phyloP scores from a whole-genome alignment of 1,140 invertebrate species.

The Neodiprion virginianus region DNA sequence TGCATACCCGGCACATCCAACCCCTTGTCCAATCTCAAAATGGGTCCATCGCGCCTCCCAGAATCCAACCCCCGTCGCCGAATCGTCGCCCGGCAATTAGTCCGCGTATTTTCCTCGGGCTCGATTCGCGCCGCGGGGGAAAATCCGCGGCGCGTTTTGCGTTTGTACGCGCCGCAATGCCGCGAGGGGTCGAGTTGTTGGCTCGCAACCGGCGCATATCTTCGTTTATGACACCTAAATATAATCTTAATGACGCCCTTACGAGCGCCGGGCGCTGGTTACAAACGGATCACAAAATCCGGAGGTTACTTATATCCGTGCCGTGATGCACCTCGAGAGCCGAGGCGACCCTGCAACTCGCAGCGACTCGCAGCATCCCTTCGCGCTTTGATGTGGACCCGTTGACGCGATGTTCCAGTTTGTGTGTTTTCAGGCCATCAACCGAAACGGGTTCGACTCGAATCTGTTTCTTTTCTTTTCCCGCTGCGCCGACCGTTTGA shows the following conservation, averaged over 20 bases:
- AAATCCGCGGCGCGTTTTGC: background rate
- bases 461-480: no score
- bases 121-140: background rate
- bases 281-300: background rate
- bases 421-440: no score
- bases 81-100: background rate
- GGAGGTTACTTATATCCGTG: background rate
- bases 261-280: constrained; percentile 34
- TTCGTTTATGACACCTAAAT: constrained; percentile 62
- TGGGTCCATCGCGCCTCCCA: background rate
- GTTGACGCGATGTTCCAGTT: no score
- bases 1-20: constrained; percentile 48
- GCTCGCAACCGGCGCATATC: constrained; percentile 60
- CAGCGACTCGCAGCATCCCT: no score
- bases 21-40: constrained; percentile 5
- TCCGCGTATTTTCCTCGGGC: background rate
- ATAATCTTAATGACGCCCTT: constrained; percentile 61
- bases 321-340: no score
- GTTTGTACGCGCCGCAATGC: no score
- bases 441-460: no score
- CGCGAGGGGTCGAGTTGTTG: constrained; percentile 34
- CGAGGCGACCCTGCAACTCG: no score
- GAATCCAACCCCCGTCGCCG: background rate
- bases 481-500: no score
- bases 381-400: no score